phyloP scores from a whole-genome alignment of 2,113 vertebrate species.

The Istiophorus platypterus region DNA sequence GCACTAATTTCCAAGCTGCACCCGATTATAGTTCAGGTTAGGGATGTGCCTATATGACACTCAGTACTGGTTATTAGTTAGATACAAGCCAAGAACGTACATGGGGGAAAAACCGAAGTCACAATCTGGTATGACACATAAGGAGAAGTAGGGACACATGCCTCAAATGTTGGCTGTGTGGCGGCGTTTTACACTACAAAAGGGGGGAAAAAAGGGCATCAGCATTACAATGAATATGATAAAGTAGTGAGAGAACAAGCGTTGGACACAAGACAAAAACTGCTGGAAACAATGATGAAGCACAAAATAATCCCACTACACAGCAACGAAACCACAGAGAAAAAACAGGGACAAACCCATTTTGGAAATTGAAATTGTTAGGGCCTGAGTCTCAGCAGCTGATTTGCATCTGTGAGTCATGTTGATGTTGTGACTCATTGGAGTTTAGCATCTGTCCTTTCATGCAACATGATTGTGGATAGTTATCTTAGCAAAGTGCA shows the following conservation, averaged over 20 bases:
- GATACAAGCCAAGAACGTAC: background rate
- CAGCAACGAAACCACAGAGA: background rate
- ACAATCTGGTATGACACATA: background rate
- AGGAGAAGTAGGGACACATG: background rate
- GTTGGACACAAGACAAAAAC: background rate
- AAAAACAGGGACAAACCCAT: background rate
- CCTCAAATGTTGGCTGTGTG: background rate
- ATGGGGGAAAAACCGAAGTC: background rate
- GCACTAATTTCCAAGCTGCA: background rate
- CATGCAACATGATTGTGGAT: too few relatives aligned
- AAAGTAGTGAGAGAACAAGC: background rate
- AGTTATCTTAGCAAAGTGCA: background rate
- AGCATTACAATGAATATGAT: too few relatives aligned
- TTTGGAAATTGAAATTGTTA: background rate
- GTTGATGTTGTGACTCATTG: background rate
- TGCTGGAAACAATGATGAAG: background rate
- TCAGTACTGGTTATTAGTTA: background rate
- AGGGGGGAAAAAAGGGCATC: background rate
- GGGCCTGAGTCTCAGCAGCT: background rate
- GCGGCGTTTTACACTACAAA: background rate
- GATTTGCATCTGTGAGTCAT: background rate
- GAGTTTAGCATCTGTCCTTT: background rate
- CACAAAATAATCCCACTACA: background rate
- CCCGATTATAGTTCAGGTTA: background rate
- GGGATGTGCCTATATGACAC: background rate